phyloP scores from a whole-genome alignment of 2,113 vertebrate species.

The Xenopus borealis region DNA sequence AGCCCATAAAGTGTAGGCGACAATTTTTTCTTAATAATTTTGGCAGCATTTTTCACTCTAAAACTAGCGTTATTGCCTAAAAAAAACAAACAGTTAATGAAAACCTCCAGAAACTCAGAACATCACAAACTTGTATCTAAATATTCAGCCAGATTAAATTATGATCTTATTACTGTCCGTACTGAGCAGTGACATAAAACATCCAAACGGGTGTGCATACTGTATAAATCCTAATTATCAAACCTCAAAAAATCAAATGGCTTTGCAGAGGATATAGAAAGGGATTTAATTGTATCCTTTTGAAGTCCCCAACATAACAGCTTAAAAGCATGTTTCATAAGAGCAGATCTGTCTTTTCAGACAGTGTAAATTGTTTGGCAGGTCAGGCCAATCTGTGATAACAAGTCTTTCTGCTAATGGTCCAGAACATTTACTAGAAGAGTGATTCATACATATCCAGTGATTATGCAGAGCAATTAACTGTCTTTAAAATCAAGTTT shows the following conservation, averaged over 20 bases:
- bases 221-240: neutral
- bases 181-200: too few relatives aligned
- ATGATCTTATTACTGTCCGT: too few relatives aligned
- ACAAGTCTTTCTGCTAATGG: conserved; percentile 33
- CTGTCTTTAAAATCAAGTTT: neutral
- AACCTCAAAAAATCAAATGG: conserved; percentile 3
- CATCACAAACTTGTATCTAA: too few relatives aligned
- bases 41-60: too few relatives aligned
- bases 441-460: conserved; percentile 19
- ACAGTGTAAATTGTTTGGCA: conserved; percentile 10
- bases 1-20: too few relatives aligned
- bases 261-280: neutral
- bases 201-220: too few relatives aligned
- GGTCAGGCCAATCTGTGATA: conserved; percentile 22
- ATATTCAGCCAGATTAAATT: too few relatives aligned
- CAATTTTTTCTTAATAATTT: too few relatives aligned
- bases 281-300: neutral
- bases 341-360: conserved; percentile 5
- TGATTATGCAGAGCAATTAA: conserved; percentile 33
- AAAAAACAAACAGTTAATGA: too few relatives aligned
- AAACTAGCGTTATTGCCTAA: too few relatives aligned
- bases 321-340: conserved; percentile 15
- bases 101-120: too few relatives aligned
- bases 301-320: conserved; percentile 2
- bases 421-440: conserved; percentile 18